Percentiles rank a stretch among this genome's conserved stretches.
Conservation (phyloP, 2,113 vertebrate species). For the Nanorana parkeri region DNA sequence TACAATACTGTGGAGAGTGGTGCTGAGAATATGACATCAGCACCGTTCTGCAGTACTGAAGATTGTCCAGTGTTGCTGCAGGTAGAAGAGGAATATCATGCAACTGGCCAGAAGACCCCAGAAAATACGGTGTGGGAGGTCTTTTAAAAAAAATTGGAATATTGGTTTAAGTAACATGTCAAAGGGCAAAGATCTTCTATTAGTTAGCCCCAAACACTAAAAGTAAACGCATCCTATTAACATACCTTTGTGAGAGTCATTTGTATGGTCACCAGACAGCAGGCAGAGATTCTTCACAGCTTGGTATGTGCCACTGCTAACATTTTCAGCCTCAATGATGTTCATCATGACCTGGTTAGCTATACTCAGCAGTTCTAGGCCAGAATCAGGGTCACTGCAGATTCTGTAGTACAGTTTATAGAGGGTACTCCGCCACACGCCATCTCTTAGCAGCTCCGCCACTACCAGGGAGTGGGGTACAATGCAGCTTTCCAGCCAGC, state of each 20-base stretch:
- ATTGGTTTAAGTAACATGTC: no score
- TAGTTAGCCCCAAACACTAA: not conserved
- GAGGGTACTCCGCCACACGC: slow-evolving; percentile 64
- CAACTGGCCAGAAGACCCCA: no score
- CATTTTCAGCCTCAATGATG: slow-evolving; percentile 71
- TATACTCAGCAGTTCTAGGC: slow-evolving; percentile 62
- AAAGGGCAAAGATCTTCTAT: not conserved
- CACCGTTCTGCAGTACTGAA: no score
- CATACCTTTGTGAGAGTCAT: slow-evolving; percentile 60
- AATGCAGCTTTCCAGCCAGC: slow-evolving; percentile 75
- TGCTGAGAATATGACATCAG: no score
- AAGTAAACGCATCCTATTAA: not conserved
- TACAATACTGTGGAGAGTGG: no score
- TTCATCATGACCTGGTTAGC: slow-evolving; percentile 79
- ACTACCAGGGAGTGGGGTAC: slow-evolving; percentile 56
- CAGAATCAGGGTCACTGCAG: slow-evolving; percentile 56
- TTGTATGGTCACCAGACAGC: slow-evolving; percentile 49
- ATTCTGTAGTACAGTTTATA: slow-evolving; percentile 76
- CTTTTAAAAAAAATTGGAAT: no score
- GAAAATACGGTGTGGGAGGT: no score
- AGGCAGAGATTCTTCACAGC: slow-evolving; percentile 67
- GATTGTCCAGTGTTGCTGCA: no score
- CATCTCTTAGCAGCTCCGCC: slow-evolving; percentile 70
- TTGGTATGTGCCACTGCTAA: slow-evolving; percentile 28
- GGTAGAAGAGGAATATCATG: no score